phyloP scores from a whole-genome alignment of 2,888 invertebrate genomes.

The Synanthedon myopaeformis region DNA sequence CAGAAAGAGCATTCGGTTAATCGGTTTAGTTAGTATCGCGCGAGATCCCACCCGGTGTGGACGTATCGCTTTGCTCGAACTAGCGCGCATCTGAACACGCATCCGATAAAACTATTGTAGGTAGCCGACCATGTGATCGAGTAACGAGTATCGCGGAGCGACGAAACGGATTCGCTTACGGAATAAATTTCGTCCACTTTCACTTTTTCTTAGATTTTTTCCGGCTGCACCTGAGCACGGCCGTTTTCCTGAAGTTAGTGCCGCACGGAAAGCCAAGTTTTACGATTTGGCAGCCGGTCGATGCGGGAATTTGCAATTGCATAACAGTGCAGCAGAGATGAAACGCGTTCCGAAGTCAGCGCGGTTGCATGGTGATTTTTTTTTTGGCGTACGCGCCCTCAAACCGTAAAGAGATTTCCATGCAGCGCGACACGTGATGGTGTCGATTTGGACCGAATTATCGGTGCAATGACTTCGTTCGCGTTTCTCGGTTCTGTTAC shows the following conservation, averaged over 20 bases:
- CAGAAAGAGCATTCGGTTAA: constrained; percentile 7
- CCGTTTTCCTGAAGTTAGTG: constrained; percentile 31
- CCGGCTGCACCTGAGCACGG: constrained; percentile 14
- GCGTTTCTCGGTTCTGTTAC: constrained; percentile 34
- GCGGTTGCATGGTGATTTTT: constrained; percentile 35
- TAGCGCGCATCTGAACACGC: constrained; percentile 36
- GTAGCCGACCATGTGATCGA: constrained; percentile 40
- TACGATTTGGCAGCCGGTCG: constrained; percentile 39
- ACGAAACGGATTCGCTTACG: constrained; percentile 15
- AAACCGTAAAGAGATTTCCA: constrained; percentile 18
- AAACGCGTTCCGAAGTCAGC: constrained; percentile 43
- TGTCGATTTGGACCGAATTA: constrained; percentile 37
- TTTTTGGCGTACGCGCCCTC: constrained; percentile 8
- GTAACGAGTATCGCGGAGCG: constrained; percentile 37
- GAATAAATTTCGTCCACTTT: constrained; percentile 20
- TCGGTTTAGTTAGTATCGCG: constrained; percentile 64
- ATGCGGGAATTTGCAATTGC: constrained; percentile 37
- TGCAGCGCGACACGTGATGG: constrained; percentile 31
- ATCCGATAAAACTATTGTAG: constrained; percentile 43
- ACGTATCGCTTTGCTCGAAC: constrained; percentile 33
- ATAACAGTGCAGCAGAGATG: constrained; percentile 59
- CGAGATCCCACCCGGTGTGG: constrained; percentile 40
- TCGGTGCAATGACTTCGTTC: constrained; percentile 39
- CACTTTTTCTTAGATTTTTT: constrained; percentile 36
- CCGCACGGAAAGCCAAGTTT: constrained; percentile 26